These are phyloP conservation scores for Limnodromus scolopaceus DNA, from an alignment of 2,797 vertebrate species.

Conservation along the genomic window DNA sequence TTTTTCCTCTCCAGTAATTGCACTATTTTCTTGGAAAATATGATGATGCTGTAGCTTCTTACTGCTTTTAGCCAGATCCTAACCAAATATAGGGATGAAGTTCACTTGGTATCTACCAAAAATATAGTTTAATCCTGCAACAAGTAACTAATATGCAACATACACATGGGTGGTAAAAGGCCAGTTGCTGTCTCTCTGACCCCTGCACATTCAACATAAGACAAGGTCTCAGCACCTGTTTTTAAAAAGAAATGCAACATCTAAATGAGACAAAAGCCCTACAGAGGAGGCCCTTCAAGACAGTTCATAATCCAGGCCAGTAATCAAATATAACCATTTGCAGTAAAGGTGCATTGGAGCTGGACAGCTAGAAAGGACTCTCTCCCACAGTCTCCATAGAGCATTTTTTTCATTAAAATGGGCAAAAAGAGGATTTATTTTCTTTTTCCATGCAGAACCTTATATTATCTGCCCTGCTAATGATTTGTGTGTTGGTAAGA, in stretches of 20 bases:
- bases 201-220: not conserved
- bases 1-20: not conserved
- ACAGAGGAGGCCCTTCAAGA: not conserved
- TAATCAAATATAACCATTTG: not conserved
- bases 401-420: not conserved
- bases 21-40: not conserved
- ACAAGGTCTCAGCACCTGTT: not conserved
- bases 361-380: not conserved
- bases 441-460: not conserved
- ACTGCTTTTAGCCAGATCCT: not conserved
- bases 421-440: not conserved
- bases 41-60: not conserved
- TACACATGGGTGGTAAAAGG: accelerated
- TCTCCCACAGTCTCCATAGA: not conserved
- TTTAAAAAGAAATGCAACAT: not conserved
- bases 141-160: not conserved
- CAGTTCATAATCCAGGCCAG: not conserved
- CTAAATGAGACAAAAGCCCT: not conserved
- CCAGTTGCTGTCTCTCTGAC: not conserved
- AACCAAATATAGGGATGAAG: not conserved
- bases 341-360: not conserved
- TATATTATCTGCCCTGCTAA: not conserved
- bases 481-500: not conserved
- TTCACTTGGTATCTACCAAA: not conserved
- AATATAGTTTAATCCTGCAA: not conserved